Evolutionary conservation across 2,888 invertebrate species (phyloP).

Genomic region (Melipona beecheii): DNA sequence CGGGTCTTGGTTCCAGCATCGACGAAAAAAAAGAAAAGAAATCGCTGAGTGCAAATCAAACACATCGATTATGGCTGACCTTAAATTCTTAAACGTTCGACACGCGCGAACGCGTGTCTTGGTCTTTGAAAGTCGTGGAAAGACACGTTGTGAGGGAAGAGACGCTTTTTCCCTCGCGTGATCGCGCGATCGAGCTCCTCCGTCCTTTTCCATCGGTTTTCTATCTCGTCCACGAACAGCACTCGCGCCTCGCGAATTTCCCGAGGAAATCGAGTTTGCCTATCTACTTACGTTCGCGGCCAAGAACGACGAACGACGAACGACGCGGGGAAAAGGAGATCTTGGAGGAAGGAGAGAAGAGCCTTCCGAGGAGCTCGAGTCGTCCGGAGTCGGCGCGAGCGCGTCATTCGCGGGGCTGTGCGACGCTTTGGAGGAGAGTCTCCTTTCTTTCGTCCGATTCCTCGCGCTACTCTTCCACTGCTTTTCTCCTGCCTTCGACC

Average conservation of each 20-base stretch:
- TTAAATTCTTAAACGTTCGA: conserved; percentile 55
- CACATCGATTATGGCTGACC: conserved; percentile 60
- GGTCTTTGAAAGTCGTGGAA: conserved; percentile 51
- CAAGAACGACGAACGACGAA: conserved; percentile 48
- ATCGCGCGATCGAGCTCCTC: neutral
- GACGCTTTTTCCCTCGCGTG: neutral
- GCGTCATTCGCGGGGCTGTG: conserved; percentile 18
- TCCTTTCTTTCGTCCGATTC: conserved; percentile 30
- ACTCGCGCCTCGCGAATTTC: conserved; percentile 29
- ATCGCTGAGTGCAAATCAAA: conserved; percentile 68
- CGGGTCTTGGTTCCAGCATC: conserved; percentile 67
- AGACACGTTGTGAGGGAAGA: neutral
- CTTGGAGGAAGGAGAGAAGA: neutral
- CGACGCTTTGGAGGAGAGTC: conserved; percentile 16
- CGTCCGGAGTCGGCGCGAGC: conserved; percentile 16
- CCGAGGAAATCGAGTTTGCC: conserved; percentile 65
- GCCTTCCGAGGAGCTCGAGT: neutral
- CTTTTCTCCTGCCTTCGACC: neutral
- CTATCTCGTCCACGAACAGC: conserved; percentile 1
- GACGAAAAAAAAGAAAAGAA: conserved; percentile 43
- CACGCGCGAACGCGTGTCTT: conserved; percentile 49
- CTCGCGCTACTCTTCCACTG: neutral
- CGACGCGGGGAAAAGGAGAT: conserved; percentile 26
- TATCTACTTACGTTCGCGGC: conserved; percentile 65
- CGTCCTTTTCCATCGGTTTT: neutral